Percentiles rank a stretch among this genome's conserved stretches.
Evolutionary conservation across 2,888 invertebrate species (phyloP).

Genomic region (Tipula confusa): DNA sequence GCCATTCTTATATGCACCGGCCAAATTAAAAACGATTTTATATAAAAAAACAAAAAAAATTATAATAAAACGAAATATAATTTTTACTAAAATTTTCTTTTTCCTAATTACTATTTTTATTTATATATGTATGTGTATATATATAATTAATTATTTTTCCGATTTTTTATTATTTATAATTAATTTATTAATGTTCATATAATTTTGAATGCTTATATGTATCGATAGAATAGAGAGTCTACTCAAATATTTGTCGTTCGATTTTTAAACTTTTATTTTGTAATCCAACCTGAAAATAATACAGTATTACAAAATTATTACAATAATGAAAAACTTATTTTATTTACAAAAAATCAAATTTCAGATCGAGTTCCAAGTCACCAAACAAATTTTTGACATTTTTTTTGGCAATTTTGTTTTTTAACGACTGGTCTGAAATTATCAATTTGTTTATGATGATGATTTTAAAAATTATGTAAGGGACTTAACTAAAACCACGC

Average conservation of each 20-base stretch:
- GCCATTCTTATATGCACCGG: not conserved
- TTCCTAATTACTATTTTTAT: not conserved
- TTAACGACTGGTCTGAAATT: not conserved
- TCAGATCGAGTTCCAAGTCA: not conserved
- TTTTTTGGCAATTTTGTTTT: not conserved
- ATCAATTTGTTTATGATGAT: not conserved
- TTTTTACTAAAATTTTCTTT: not conserved
- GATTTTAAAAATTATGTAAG: too few relatives aligned
- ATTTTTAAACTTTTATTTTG: not conserved
- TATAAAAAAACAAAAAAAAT: not conserved
- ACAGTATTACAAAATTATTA: not conserved
- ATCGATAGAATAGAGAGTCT: not conserved
- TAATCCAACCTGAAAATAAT: not conserved
- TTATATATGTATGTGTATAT: not conserved
- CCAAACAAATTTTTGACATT: not conserved
- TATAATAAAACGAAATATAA: not conserved
- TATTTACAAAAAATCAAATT: not conserved
- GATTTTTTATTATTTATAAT: conserved; percentile 4
- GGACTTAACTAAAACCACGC: too few relatives aligned
- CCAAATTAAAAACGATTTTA: not conserved
- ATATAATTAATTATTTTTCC: not conserved
- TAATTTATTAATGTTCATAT: not conserved
- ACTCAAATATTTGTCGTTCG: not conserved
- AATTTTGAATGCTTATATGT: not conserved
- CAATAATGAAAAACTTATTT: not conserved